Evolutionary conservation across 2,888 invertebrate species (phyloP).

Genomic region (Tortricodes alternella): DNA sequence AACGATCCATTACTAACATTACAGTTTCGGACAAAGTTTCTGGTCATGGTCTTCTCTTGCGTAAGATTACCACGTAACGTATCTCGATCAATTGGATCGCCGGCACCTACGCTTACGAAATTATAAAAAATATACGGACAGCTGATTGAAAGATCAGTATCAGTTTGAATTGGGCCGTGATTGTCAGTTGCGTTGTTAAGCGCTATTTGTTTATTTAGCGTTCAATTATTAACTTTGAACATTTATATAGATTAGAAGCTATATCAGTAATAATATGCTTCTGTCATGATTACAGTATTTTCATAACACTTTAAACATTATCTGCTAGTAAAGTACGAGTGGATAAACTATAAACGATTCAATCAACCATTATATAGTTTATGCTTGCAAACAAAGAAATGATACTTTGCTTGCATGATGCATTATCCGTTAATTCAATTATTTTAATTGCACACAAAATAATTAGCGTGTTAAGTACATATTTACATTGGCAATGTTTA

Average conservation of each 20-base stretch:
- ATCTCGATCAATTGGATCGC: conserved; percentile 27
- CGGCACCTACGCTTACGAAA: conserved; percentile 33
- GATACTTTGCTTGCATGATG: no score
- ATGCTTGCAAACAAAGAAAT: background rate
- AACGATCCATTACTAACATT: conserved; percentile 22
- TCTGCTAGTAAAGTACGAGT: no score
- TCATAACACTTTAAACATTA: no score
- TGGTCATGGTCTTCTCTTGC: conserved; percentile 26
- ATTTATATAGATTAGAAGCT: no score
- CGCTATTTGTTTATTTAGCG: conserved; percentile 47
- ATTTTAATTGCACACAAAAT: conserved; percentile 32
- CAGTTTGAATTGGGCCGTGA: conserved; percentile 35
- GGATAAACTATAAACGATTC: background rate
- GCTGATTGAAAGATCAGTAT: conserved; percentile 58
- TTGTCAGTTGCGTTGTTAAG: conserved; percentile 44
- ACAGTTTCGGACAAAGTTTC: conserved; percentile 8
- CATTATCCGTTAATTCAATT: conserved; percentile 36
- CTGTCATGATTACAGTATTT: no score
- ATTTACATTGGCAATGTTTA: conserved; percentile 46
- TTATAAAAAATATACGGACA: conserved; percentile 45
- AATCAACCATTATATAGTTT: background rate
- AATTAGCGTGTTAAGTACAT: conserved; percentile 23
- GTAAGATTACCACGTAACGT: conserved; percentile 25
- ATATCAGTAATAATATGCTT: no score
- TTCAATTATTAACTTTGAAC: no score